Evolutionary conservation across 2,113 vertebrate genomes (phyloP), one percentile per base, ranked within the genome.

Genomic region (Fulmarus glacialis): DNA sequence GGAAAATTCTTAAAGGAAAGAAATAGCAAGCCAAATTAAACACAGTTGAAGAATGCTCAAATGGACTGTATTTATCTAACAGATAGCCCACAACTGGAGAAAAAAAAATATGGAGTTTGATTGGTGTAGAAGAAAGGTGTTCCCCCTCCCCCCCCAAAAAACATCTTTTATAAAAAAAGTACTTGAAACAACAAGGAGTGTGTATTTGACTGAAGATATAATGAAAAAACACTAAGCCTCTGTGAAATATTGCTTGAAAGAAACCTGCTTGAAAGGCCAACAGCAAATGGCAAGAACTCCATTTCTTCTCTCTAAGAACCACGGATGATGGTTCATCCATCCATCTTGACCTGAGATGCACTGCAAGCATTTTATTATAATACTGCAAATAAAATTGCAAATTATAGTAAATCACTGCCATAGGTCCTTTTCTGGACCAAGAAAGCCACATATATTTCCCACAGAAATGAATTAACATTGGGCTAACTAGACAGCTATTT

Each of bases 1-100:
- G 94, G 99, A 99, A 94, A 99, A 99, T 52, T 99, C 99, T 99
- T 89, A 15, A 93, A 63, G 38, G 32, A 70, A 77, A 42, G 40
- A 24, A 82, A 52, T 2, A 59, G 26, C 18, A 36, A 71, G 55
- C 7, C 4, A 70, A 55, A 32, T 85, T 12, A 67, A 55, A 72
- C 9, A 17, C 36, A 52, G 50, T 5, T 43, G 29, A 82, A 36
- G 58, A 45, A 75, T 3, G 27, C 20, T 59, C 5, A 34, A 6
- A 42, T 1, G n/a, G 47, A 29, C 3, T 30, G 22, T 38, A n/a
- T 17, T 59, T 43, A 68, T n/a, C 63, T 58, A 63, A 38, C 15
- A 64, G 26, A 16, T 3, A 82, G 18, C 8, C 63, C 55, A 26
- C 29, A 45, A 32, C 1, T 63, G 52, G 19, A n/a, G 18, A 4